phyloP scores from a whole-genome alignment of 1,140 invertebrate species.

The Ladona fulva region DNA sequence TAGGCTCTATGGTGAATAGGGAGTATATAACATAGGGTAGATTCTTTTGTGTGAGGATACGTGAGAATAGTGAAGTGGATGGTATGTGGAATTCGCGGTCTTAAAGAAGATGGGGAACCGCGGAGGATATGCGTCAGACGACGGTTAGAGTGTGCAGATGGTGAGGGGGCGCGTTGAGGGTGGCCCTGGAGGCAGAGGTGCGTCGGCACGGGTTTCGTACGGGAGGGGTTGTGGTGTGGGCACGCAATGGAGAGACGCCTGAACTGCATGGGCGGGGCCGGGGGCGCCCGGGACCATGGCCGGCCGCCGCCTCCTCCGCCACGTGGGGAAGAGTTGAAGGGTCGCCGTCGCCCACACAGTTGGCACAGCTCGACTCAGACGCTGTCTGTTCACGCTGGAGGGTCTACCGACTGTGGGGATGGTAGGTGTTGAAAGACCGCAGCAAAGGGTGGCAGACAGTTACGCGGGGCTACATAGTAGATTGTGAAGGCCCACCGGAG shows the following conservation, averaged over 20 bases:
- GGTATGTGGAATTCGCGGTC: neutral
- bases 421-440: neutral
- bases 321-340: neutral
- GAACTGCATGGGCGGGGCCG: neutral
- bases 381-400: neutral
- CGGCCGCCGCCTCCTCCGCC: neutral
- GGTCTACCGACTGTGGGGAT: neutral
- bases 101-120: neutral
- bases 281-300: neutral
- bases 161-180: neutral
- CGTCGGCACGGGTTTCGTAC: neutral
- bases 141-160: too few species aligned
- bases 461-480: too few species aligned
- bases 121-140: neutral
- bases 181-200: neutral
- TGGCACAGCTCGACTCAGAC: constrained; percentile 14
- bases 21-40: too few species aligned
- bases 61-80: too few species aligned
- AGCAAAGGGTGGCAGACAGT: neutral
- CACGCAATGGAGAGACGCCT: neutral
- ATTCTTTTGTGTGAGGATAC: too few species aligned
- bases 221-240: neutral
- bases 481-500: too few species aligned
- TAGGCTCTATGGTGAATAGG: too few species aligned
- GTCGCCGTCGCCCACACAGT: constrained; percentile 1